Conservation (phyloP, 2,113 vertebrate species). For the Microcebus lehilahytsara region DNA sequence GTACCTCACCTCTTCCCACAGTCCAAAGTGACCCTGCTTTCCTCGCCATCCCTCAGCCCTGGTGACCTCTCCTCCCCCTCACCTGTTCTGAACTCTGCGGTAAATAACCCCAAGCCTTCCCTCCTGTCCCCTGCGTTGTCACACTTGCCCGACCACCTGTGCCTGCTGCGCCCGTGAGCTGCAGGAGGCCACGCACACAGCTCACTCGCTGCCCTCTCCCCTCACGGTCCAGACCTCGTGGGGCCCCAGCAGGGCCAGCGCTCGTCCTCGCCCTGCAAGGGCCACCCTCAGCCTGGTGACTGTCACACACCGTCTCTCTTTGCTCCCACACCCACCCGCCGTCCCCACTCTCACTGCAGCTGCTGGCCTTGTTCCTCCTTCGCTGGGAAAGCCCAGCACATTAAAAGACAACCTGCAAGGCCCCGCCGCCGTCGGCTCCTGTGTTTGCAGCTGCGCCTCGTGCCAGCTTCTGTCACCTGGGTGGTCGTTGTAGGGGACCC, state of each 20-base stretch:
- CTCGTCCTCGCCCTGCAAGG: background rate
- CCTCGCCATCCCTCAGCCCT: no score
- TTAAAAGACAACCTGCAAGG: background rate
- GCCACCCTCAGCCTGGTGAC: background rate
- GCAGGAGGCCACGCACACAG: background rate
- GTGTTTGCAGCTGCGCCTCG: background rate
- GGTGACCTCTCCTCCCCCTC: background rate
- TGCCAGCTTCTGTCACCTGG: background rate
- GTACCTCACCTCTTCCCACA: background rate
- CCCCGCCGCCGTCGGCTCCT: background rate
- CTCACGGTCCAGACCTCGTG: fast-evolving
- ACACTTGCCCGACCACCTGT: background rate
- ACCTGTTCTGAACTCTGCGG: background rate
- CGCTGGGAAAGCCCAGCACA: background rate
- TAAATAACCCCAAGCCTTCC: no score
- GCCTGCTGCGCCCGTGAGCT: background rate
- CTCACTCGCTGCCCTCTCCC: background rate
- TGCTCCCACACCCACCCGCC: background rate
- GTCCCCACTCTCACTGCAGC: background rate
- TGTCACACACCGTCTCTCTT: background rate
- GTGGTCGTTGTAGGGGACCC: background rate
- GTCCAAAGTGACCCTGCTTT: background rate
- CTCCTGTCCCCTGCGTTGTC: background rate
- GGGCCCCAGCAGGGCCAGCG: background rate
- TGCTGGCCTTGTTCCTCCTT: background rate